These are phyloP conservation scores for Pollimyrus isidori DNA, from an alignment of 2,113 vertebrate species.

Conservation along the genomic window DNA sequence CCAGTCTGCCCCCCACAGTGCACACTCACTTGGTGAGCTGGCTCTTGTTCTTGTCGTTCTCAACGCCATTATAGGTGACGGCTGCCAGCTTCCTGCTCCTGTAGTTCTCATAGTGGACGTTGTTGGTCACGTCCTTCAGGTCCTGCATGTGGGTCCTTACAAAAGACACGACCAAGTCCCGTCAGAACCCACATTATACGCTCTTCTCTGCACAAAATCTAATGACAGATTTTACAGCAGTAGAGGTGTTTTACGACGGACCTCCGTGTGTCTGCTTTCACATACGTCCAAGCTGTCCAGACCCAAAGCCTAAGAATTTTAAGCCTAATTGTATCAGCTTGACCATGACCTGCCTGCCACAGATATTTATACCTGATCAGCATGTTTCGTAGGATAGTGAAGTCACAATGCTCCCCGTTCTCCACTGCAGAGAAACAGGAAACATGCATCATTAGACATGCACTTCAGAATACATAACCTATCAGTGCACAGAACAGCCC, in stretches of 20 bases:
- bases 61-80: slow-evolving; percentile 92
- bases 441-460: not conserved
- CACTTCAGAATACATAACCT: not conserved
- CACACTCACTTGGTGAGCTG: slow-evolving; percentile 89
- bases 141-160: slow-evolving; percentile 97
- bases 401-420: slow-evolving; percentile 96
- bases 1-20: not conserved
- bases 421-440: slow-evolving; percentile 67
- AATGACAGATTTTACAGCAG: not conserved
- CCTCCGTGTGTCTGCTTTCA: not conserved
- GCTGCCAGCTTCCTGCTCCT: slow-evolving; percentile 94
- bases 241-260: not conserved
- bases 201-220: not conserved
- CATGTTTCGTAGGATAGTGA: slow-evolving; percentile 98
- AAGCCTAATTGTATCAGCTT: not conserved
- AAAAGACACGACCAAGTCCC: slow-evolving; percentile 30
- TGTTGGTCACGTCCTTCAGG: slow-evolving; percentile 97
- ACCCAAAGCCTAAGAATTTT: not conserved
- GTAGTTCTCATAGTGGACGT: slow-evolving; percentile 99
- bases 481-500: not conserved
- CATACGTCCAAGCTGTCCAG: not conserved
- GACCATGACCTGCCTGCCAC: not conserved
- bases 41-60: slow-evolving; percentile 92
- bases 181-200: not conserved
- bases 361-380: slow-evolving; percentile 80